phyloP scores from a whole-genome alignment of 2,797 vertebrate genomes.

The Phrynocephalus vlangalii region DNA sequence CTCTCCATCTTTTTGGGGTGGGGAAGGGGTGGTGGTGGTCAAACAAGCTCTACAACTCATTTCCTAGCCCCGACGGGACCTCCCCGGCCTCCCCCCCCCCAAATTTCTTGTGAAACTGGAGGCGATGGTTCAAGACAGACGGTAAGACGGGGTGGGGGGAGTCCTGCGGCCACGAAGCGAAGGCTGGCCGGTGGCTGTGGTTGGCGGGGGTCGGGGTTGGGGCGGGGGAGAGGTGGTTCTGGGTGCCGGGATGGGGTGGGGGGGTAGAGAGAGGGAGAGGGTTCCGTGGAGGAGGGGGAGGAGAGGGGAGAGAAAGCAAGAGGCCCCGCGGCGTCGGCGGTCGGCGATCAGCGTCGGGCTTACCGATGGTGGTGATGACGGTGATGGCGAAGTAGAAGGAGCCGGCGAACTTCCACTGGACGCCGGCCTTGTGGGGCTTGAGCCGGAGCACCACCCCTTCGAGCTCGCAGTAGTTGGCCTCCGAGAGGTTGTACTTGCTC shows the following conservation, averaged over 20 bases:
- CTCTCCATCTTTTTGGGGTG: too few species aligned
- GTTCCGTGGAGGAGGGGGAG: neutral
- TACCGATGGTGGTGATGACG: conserved; percentile 97
- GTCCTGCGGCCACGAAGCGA: too few species aligned
- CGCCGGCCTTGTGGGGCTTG: conserved; percentile 93
- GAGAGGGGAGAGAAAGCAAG: neutral
- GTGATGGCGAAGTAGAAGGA: conserved; percentile 98
- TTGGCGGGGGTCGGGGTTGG: too few species aligned
- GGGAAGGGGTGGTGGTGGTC: too few species aligned
- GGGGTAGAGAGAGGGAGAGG: neutral
- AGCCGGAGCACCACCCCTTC: conserved; percentile 90
- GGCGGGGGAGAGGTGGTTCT: too few species aligned
- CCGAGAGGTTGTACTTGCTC: conserved; percentile 86
- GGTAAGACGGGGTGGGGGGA: too few species aligned
- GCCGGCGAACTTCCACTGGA: conserved; percentile 94
- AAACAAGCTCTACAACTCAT: too few species aligned
- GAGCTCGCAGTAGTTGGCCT: conserved; percentile 82
- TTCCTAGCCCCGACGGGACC: neutral
- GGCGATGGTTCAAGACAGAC: too few species aligned
- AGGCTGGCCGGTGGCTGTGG: too few species aligned
- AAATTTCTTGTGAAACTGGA: neutral
- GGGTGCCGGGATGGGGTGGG: too few species aligned
- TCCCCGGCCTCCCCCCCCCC: too few species aligned
- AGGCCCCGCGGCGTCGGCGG: neutral
- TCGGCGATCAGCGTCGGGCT: neutral